Evolutionary conservation across 2,888 invertebrate genomes (phyloP), one percentile per base, ranked within the genome.

Genomic region (Sycophila texana): DNA sequence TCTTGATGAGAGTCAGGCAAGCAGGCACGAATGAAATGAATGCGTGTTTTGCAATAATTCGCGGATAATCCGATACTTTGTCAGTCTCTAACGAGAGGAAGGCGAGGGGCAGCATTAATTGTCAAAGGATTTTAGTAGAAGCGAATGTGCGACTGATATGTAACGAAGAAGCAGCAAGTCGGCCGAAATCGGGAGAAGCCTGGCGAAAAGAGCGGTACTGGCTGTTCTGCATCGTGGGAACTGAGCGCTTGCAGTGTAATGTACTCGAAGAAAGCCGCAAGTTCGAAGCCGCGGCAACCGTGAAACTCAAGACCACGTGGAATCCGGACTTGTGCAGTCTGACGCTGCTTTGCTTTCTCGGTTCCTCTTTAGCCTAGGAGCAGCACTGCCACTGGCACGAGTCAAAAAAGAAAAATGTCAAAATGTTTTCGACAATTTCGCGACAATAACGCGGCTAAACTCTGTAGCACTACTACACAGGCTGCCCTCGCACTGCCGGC

Each of bases 241-340:
- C 67, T 16, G 16, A 55, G 26, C 7, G 16, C 61, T 77, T 82
- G 85, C 18, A 51, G 67, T 70, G 61, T 76, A 70, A 77, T 77
- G 66, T 72, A 77, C 72, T 84, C 86, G 86, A 87, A 89, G 88
- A 88, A 89, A 88, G 87, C 88, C 86, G 84, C 87, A 86, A 86
- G 86, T 86, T 85, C 84, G 85, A 47, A 66, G 79, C 86, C 85
- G 63, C 65, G 73, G 49, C 71, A 68, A 87, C 88, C 87, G 86
- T 87, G 89, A 89, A 89, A 89, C 86, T 88, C 86, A 87, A 89
- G 87, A 89, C 89, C 86, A 77, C 72, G 65, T 66, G 66, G 74
- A 74, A 71, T 67, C 66, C 60, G 60, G 74, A 67, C 58, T 58
- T 60, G 22, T 55, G 66, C 49, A 22, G 20, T 16, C 55, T 16